phyloP scores from a whole-genome alignment of 30 jellyfish, hydroid and myxozoan genomes.

The Aurelia sp. region DNA sequence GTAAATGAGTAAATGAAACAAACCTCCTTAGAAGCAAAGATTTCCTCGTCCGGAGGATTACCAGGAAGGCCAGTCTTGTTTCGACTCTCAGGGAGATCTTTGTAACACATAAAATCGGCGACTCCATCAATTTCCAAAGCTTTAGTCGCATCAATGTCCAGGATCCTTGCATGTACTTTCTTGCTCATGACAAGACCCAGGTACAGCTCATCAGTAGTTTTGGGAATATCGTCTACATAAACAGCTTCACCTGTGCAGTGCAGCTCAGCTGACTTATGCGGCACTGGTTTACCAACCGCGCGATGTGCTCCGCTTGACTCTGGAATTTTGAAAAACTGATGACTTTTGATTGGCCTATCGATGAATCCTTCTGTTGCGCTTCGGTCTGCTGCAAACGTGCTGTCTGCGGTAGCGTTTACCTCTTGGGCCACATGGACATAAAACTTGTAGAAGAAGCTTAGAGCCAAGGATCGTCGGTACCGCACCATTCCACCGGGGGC shows the following conservation, averaged over 20 bases:
- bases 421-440: slow-evolving; percentile 21
- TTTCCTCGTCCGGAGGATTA: slow-evolving; percentile 11
- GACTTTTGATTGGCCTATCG: slow-evolving; percentile 16
- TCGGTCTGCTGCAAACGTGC: neutral
- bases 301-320: neutral
- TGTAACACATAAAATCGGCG: slow-evolving; percentile 26
- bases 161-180: slow-evolving; percentile 40
- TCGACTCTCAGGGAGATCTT: slow-evolving; percentile 20
- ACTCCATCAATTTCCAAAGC: slow-evolving; percentile 49
- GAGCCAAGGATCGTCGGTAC: slow-evolving; percentile 34
- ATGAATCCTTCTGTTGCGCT: slow-evolving; percentile 21
- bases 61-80: slow-evolving; percentile 20
- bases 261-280: slow-evolving; percentile 27
- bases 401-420: neutral
- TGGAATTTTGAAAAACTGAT: slow-evolving; percentile 27
- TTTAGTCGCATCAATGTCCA: slow-evolving; percentile 17
- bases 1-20: too few relatives aligned
- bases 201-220: slow-evolving; percentile 17
- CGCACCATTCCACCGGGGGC: slow-evolving; percentile 67
- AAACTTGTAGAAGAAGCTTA: slow-evolving; percentile 36
- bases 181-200: slow-evolving; percentile 28
- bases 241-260: slow-evolving; percentile 54
- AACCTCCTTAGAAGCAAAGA: slow-evolving; percentile 36
- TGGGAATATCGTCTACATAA: slow-evolving; percentile 44
- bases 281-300: slow-evolving; percentile 33